Base-by-base conservation (phyloP, 2,888 invertebrate genomes). In the Gerris lacustris region DNA sequence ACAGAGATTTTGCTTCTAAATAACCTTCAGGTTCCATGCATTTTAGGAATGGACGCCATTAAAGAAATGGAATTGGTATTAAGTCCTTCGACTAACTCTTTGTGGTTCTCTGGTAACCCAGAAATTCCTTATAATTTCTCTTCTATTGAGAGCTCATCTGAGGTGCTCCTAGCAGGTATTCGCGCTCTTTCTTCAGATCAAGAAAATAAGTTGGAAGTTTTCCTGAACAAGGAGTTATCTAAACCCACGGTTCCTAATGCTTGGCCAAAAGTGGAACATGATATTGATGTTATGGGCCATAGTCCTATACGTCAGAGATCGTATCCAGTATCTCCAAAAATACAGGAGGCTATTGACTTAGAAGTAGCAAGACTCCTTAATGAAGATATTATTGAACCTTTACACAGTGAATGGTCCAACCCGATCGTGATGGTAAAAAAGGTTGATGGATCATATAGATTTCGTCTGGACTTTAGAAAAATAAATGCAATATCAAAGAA, bases 361-460 rank as follows among this genome's bases (percentile, higher is more conserved):
- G 66, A 66, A 66, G 66, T 66, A 6, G 43, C 17, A 6, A 6
- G 66, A 5, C 18, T 66, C 11, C 66, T 66, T 66, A 18, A 43
- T 9, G 66, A 11, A 66, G 66, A 66, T 66, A 31, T 66, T 31
- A 66, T 66, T 18, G 18, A 66, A 66, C 66, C 66, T 9, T 18
- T 9, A 7, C 18, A 64, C n/a, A 64, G 64, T 64, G n/a, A n/a
- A n/a, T 64, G 64, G 64, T n/a, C 64, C 6, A 64, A 64, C 18
- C 18, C 64, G 6, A 18, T 64, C 6, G 64, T 64, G 9, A 64
- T 64, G 64, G 64, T 64, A 6, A 64, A 64, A n/a, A n/a, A 66
- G 18, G 43, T 15, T 31, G 43, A 66, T 7, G 9, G 66, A 43
- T 64, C 18, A 9, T 66, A 66, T 66, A 6, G 66, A 66, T 66